Percentiles rank a stretch among this genome's conserved stretches.
Evolutionary conservation across 1,140 invertebrate species (phyloP).

Genomic region (Drosophila parabipectinata): DNA sequence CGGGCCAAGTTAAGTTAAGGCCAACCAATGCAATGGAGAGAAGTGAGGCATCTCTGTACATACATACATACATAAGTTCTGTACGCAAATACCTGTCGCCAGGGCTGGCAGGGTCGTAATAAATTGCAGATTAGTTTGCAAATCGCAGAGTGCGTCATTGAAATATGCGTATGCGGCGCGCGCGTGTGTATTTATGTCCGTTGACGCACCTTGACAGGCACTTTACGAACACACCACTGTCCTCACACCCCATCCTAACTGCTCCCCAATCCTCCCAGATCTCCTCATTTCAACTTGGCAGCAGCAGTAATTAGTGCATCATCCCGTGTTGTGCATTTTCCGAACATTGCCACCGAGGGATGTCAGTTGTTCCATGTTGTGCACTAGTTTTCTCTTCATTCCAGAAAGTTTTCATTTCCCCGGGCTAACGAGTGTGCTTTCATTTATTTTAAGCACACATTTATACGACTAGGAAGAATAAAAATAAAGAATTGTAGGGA

Average conservation of each 20-base stretch:
- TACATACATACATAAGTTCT: conserved; percentile 21
- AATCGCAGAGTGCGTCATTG: conserved; percentile 67
- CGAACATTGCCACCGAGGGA: conserved; percentile 35
- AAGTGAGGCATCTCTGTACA: conserved; percentile 7
- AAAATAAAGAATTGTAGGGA: neutral
- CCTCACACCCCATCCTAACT: neutral
- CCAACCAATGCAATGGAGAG: conserved; percentile 40
- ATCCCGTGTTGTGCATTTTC: conserved; percentile 60
- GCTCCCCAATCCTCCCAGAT: neutral
- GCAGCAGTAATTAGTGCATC: conserved; percentile 76
- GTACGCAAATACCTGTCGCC: conserved; percentile 63
- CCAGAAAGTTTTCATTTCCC: conserved; percentile 17
- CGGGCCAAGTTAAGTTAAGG: conserved; percentile 19
- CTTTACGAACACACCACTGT: conserved; percentile 24
- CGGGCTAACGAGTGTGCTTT: conserved; percentile 15
- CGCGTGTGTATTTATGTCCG: conserved; percentile 21
- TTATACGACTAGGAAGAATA: neutral
- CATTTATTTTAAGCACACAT: conserved; percentile 32
- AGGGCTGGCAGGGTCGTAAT: conserved; percentile 56
- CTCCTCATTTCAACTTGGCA: conserved; percentile 46
- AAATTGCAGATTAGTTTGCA: conserved; percentile 79
- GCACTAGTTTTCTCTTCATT: conserved; percentile 18
- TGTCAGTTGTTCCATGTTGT: conserved; percentile 38
- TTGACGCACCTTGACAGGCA: conserved; percentile 48
- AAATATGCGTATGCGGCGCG: conserved; percentile 42